Conservation (phyloP, 1,140 invertebrate species). For the Coenobita brevimanus region DNA sequence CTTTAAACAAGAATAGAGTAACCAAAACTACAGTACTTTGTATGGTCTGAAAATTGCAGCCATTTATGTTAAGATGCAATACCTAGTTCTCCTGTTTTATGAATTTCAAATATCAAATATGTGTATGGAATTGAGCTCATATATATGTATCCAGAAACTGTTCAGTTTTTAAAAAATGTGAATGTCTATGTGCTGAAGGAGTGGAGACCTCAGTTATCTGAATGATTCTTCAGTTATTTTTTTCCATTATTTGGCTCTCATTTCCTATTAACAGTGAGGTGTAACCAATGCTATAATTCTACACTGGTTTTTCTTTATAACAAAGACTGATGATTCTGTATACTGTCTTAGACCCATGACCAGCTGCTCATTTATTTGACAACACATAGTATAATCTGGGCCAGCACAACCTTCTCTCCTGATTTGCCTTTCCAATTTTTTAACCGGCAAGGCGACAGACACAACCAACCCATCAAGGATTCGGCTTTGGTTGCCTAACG, state of each 20-base stretch:
- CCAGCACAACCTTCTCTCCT: constrained; percentile 16
- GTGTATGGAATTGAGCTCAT: too few species aligned
- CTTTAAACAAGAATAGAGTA: too few species aligned
- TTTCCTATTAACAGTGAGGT: constrained; percentile 4
- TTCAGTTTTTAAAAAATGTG: too few species aligned
- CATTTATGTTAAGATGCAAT: too few species aligned
- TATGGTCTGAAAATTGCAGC: too few species aligned
- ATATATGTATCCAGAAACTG: too few species aligned
- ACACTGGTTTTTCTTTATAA: background rate
- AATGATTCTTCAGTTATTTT: background rate
- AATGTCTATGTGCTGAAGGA: too few species aligned
- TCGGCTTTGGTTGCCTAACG: constrained; percentile 27
- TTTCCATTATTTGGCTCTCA: background rate
- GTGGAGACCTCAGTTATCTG: too few species aligned
- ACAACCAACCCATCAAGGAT: constrained; percentile 26
- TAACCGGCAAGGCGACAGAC: constrained; percentile 52
- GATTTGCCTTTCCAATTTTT: constrained; percentile 35
- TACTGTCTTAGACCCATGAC: constrained; percentile 19
- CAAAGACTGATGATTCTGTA: constrained; percentile 17
- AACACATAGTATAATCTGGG: background rate
- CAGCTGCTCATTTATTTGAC: background rate
- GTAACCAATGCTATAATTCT: background rate
- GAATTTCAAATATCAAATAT: too few species aligned
- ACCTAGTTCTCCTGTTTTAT: too few species aligned
- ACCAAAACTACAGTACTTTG: too few species aligned